Evolutionary conservation across 2,888 invertebrate species (phyloP).

Genomic region (Metellina segmentata): DNA sequence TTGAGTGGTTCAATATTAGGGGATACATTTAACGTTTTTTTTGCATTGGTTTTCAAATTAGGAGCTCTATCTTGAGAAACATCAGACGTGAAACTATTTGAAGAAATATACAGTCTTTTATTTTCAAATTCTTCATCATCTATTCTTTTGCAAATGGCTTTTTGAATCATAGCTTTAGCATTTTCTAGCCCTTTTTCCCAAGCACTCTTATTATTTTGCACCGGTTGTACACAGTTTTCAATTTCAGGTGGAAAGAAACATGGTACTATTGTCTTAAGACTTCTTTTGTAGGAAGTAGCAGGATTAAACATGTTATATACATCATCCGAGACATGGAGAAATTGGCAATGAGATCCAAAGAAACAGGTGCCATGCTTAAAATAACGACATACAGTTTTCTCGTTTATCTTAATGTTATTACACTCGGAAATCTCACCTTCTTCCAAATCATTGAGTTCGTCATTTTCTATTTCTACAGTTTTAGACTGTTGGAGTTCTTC

Average conservation of each 20-base stretch:
- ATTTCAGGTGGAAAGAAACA: not conserved
- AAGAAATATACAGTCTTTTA: not conserved
- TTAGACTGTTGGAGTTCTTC: not conserved
- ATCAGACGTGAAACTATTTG: not conserved
- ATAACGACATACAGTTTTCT: constrained; percentile 26
- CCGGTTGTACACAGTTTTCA: not conserved
- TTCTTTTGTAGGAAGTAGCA: not conserved
- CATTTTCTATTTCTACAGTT: constrained; percentile 15
- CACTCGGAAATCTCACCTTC: constrained; percentile 57
- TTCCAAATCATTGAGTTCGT: constrained; percentile 31
- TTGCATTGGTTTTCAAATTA: not conserved
- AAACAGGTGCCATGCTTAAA: constrained; percentile 29
- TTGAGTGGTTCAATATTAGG: not conserved
- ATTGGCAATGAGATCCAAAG: constrained; percentile 35
- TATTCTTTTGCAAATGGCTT: constrained; percentile 18
- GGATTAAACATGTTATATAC: constrained; percentile 58
- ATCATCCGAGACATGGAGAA: constrained; percentile 32
- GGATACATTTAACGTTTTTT: not conserved
- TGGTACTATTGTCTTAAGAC: not conserved
- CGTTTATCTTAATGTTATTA: not conserved
- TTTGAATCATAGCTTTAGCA: constrained; percentile 30
- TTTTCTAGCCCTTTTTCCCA: constrained; percentile 53
- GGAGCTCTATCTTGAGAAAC: not conserved
- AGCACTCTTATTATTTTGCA: not conserved
- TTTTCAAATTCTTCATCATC: constrained; percentile 5